These are phyloP conservation scores for Caradrina kadenii DNA, from an alignment of 2,888 invertebrate genomes.

Conservation along the genomic window DNA sequence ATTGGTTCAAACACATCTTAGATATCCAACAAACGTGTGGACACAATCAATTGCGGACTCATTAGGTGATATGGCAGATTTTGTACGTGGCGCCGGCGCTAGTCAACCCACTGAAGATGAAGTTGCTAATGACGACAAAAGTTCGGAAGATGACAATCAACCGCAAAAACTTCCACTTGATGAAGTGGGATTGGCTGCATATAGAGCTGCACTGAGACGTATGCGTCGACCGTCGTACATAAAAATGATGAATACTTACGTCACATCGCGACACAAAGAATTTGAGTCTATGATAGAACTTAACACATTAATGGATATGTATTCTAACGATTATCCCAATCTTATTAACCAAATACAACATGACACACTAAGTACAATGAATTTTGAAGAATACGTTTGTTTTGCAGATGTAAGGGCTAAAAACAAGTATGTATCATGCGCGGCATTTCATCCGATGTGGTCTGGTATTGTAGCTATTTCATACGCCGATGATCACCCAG, in stretches of 20 bases:
- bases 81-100: constrained; percentile 78
- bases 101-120: constrained; percentile 52
- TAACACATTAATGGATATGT: constrained; percentile 91
- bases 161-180: constrained; percentile 69
- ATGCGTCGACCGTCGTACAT: constrained; percentile 82
- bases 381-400: constrained; percentile 90
- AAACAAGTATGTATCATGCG: constrained; percentile 92
- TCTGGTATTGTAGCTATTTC: constrained; percentile 92
- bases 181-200: constrained; percentile 78
- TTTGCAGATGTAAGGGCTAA: constrained; percentile 92
- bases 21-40: constrained; percentile 93
- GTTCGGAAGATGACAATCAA: constrained; percentile 65
- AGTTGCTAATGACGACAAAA: constrained; percentile 65
- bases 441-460: constrained; percentile 93
- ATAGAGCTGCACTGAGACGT: constrained; percentile 75
- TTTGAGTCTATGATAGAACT: constrained; percentile 83
- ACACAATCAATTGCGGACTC: constrained; percentile 91
- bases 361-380: constrained; percentile 79
- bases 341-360: constrained; percentile 79
- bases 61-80: constrained; percentile 72
- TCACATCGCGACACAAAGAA: constrained; percentile 72
- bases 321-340: constrained; percentile 91
- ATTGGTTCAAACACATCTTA: constrained; percentile 92
- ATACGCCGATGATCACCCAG: constrained; percentile 91
- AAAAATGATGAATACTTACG: constrained; percentile 78